A percentile compares a stretch with the other conserved stretches of the same genome.
Evolutionary conservation across 2,113 vertebrate species (phyloP).

Genomic region (Pao palembangensis): DNA sequence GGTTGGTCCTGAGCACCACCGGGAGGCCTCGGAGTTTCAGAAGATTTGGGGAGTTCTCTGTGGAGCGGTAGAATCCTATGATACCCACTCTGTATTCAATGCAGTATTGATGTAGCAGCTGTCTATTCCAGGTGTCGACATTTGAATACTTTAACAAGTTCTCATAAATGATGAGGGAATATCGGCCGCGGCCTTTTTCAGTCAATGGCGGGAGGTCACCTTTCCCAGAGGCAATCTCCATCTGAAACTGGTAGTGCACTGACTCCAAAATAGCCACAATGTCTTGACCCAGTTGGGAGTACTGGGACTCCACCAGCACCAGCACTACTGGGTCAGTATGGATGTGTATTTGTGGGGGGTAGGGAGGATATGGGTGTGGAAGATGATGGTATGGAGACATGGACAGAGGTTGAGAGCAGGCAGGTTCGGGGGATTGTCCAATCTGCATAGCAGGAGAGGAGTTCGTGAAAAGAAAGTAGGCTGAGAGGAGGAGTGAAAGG

Average conservation of each 20-base stretch:
- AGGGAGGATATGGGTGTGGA: constrained; percentile 77
- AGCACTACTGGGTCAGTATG: constrained; percentile 85
- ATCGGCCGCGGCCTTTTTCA: constrained; percentile 86
- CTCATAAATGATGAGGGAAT: constrained; percentile 89
- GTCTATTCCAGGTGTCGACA: constrained; percentile 92
- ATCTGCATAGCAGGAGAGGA: constrained; percentile 88
- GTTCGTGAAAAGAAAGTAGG: constrained; percentile 90
- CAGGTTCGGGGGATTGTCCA: constrained; percentile 76
- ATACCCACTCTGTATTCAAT: constrained; percentile 93
- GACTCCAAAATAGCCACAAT: constrained; percentile 93
- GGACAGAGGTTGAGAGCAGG: constrained; percentile 80
- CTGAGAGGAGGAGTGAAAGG: constrained; percentile 87
- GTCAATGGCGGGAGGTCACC: constrained; percentile 94
- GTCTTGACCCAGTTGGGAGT: constrained; percentile 96
- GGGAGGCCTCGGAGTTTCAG: constrained; percentile 85
- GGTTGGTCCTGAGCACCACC: constrained; percentile 83
- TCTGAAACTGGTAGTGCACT: constrained; percentile 88
- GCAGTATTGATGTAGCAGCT: constrained; percentile 95
- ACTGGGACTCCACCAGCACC: constrained; percentile 95
- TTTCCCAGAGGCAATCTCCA: constrained; percentile 92
- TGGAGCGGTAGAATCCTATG: constrained; percentile 94
- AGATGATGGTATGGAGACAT: constrained; percentile 79
- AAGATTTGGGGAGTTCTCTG: constrained; percentile 84
- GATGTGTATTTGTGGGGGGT: constrained; percentile 83
- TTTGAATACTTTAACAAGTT: constrained; percentile 91